These are phyloP conservation scores for Eupithecia subumbrata DNA, from an alignment of 2,888 invertebrate genomes.

Conservation along the genomic window DNA sequence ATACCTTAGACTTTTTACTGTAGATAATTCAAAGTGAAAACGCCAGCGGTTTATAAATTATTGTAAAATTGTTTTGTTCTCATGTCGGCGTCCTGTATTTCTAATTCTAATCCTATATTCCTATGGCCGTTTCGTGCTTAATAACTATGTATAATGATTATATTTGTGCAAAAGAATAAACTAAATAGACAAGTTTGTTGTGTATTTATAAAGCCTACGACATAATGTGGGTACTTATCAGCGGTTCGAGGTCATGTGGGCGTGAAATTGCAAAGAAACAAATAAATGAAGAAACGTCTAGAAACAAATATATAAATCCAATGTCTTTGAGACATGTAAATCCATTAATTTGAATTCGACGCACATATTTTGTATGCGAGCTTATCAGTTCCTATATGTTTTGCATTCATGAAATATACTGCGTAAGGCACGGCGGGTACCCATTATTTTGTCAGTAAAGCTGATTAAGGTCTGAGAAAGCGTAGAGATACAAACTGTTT, in stretches of 20 bases:
- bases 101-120: too few species aligned
- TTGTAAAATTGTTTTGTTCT: not conserved
- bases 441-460: conserved; percentile 12
- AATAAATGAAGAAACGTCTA: conserved; percentile 18
- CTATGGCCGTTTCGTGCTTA: not conserved
- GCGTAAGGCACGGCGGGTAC: conserved; percentile 2
- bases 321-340: conserved; percentile 30
- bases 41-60: not conserved
- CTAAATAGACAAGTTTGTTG: not conserved
- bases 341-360: conserved; percentile 36
- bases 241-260: not conserved
- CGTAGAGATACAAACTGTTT: not conserved
- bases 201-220: not conserved
- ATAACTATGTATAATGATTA: not conserved
- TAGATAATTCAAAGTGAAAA: not conserved
- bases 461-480: conserved; percentile 11
- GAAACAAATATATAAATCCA: conserved; percentile 19
- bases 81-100: not conserved
- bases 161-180: not conserved
- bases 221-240: not conserved
- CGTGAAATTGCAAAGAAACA: not conserved
- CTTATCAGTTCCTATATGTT: conserved; percentile 4
- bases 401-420: conserved; percentile 11
- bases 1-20: not conserved
- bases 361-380: conserved; percentile 15